phyloP scores from a whole-genome alignment of 2,888 invertebrate genomes.

The Lasioglossum villosulum region DNA sequence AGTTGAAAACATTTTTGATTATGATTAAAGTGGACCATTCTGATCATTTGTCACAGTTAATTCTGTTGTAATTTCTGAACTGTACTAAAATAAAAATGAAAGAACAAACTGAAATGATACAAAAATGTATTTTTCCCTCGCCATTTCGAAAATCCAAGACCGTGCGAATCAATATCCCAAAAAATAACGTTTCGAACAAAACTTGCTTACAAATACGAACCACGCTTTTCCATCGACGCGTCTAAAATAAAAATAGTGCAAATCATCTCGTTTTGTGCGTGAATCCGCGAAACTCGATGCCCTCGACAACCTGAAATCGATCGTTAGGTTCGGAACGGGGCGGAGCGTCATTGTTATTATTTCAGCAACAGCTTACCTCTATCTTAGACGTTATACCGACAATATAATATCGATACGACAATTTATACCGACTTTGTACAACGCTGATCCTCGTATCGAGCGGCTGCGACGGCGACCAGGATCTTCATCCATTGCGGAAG shows the following conservation, averaged over 20 bases:
- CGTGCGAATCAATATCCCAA: not conserved
- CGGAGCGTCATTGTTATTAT: slow-evolving; percentile 10
- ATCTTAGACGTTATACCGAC: slow-evolving; percentile 39
- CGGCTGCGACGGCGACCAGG: slow-evolving; percentile 10
- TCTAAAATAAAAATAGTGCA: not conserved
- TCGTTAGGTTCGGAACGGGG: slow-evolving; percentile 26
- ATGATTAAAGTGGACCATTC: not conserved
- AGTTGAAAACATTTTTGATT: not conserved
- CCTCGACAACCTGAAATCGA: not conserved
- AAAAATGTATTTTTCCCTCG: not conserved
- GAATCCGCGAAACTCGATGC: not conserved
- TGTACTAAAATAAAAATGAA: not conserved
- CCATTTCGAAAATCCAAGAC: not conserved
- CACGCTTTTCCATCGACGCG: not conserved
- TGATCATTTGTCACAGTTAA: not conserved
- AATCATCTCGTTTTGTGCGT: not conserved
- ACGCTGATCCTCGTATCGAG: slow-evolving; percentile 41
- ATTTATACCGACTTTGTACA: slow-evolving; percentile 63
- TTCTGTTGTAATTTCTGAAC: not conserved
- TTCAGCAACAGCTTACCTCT: slow-evolving; percentile 4
- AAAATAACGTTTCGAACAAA: not conserved
- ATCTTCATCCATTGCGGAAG: not conserved
- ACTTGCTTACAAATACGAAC: not conserved
- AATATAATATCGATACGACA: slow-evolving; percentile 45
- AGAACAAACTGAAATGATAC: not conserved